phyloP scores from a whole-genome alignment of 2,888 invertebrate species.

The Ditula angustiorana region DNA sequence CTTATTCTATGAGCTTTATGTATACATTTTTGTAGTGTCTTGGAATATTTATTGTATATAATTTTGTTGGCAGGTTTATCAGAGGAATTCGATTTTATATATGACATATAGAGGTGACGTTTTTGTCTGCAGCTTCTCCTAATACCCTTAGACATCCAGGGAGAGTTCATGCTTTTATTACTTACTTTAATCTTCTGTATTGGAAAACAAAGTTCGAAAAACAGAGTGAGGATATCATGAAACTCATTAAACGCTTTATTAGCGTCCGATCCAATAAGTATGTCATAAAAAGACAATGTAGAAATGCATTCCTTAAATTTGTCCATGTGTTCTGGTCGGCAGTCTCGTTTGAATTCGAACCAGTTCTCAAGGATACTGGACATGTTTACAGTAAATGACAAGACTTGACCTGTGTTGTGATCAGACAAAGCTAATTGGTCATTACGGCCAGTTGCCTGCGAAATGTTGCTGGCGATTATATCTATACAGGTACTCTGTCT shows the following conservation, averaged over 20 bases:
- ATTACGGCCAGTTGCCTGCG: neutral
- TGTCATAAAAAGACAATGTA: neutral
- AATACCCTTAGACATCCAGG: neutral
- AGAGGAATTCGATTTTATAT: neutral
- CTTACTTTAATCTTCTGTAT: neutral
- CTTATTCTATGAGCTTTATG: neutral
- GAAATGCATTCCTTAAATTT: neutral
- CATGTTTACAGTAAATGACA: neutral
- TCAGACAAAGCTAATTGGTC: neutral
- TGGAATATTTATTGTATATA: neutral
- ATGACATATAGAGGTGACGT: neutral
- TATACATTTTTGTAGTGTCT: neutral
- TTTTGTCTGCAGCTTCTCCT: neutral
- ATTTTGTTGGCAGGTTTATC: neutral
- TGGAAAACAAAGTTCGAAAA: neutral
- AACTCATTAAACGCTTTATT: conserved; percentile 12
- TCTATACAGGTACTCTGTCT: neutral
- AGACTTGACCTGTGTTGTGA: neutral
- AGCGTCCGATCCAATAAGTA: neutral
- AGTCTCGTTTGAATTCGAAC: neutral
- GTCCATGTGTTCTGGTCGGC: neutral
- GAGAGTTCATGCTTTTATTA: neutral
- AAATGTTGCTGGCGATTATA: conserved; percentile 2
- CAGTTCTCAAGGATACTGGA: neutral
- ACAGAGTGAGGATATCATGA: neutral